Evolutionary conservation across 2,888 invertebrate genomes (phyloP).

Genomic region (Dysmachus trigonus): DNA sequence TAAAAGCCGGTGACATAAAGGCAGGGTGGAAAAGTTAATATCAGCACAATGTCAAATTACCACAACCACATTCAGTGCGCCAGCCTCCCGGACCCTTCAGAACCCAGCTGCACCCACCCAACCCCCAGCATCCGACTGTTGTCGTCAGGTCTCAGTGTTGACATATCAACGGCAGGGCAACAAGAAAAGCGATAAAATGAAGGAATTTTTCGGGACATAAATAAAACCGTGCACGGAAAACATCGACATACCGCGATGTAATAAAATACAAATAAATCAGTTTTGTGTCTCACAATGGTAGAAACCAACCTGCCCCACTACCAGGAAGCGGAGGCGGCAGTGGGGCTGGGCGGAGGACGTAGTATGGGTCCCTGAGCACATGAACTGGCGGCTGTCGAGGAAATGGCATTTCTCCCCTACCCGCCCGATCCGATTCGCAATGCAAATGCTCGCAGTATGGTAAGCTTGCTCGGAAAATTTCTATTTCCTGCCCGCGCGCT

Average conservation of each 20-base stretch:
- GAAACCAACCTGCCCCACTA: not conserved
- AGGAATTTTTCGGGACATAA: constrained; percentile 47
- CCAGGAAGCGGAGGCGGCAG: not conserved
- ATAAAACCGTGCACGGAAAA: constrained; percentile 45
- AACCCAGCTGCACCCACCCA: not conserved
- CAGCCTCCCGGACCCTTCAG: not conserved
- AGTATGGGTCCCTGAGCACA: not conserved
- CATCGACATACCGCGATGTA: constrained; percentile 48
- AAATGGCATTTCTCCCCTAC: not conserved
- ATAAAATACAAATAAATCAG: constrained; percentile 51
- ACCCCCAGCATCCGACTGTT: not conserved
- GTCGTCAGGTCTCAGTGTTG: not conserved
- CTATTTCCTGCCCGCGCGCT: constrained; percentile 46
- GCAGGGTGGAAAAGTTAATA: constrained; percentile 20
- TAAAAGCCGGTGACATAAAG: constrained; percentile 8
- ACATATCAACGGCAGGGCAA: constrained; percentile 16
- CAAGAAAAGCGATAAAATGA: constrained; percentile 38
- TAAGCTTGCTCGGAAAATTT: constrained; percentile 47
- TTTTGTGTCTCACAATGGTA: constrained; percentile 43
- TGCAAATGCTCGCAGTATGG: constrained; percentile 23
- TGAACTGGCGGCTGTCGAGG: not conserved
- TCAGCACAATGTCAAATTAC: constrained; percentile 42
- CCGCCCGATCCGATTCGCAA: constrained; percentile 21
- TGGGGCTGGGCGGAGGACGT: not conserved
- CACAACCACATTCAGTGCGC: not conserved